A percentile compares a stretch with the other conserved stretches of the same genome.
Evolutionary conservation across 1,140 invertebrate species (phyloP).

Genomic region (Magallana ariakensis): DNA sequence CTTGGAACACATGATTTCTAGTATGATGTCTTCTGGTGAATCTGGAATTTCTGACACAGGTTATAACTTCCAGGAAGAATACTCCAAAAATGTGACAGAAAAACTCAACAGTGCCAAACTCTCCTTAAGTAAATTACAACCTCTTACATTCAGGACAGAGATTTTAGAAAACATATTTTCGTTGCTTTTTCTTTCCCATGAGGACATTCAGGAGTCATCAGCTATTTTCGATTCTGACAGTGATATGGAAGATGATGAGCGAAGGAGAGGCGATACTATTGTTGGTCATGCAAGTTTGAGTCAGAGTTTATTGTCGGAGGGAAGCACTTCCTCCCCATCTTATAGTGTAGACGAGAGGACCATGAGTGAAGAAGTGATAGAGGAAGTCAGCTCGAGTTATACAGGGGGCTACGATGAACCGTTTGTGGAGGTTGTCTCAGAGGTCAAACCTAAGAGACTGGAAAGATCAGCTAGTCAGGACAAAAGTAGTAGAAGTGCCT

Average conservation of each 20-base stretch:
- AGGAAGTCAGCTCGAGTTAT: neutral
- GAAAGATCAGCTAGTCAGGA: neutral
- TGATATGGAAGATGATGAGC: constrained; percentile 61
- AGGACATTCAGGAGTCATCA: constrained; percentile 72
- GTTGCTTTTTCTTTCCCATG: constrained; percentile 78
- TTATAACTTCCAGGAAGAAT: constrained; percentile 66
- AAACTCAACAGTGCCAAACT: constrained; percentile 68
- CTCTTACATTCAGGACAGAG: constrained; percentile 78
- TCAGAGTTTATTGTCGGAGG: constrained; percentile 36
- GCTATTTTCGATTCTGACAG: constrained; percentile 65
- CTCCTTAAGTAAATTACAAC: constrained; percentile 74
- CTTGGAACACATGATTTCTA: constrained; percentile 33
- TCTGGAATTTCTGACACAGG: neutral
- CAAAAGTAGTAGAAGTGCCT: neutral
- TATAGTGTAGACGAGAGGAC: constrained; percentile 25
- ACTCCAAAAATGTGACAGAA: constrained; percentile 68
- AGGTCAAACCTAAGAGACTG: neutral
- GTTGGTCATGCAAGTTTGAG: neutral
- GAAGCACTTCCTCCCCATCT: constrained; percentile 43
- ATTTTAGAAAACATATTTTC: constrained; percentile 80
- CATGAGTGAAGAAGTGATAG: constrained; percentile 7
- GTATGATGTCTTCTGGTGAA: constrained; percentile 12
- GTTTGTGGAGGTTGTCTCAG: constrained; percentile 60
- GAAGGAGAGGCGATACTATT: neutral
- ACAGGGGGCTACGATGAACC: constrained; percentile 68